A percentile compares a stretch with the other conserved stretches of the same genome.
Evolutionary conservation across 2,113 vertebrate species (phyloP).

Genomic region (Hystrix brachyura): DNA sequence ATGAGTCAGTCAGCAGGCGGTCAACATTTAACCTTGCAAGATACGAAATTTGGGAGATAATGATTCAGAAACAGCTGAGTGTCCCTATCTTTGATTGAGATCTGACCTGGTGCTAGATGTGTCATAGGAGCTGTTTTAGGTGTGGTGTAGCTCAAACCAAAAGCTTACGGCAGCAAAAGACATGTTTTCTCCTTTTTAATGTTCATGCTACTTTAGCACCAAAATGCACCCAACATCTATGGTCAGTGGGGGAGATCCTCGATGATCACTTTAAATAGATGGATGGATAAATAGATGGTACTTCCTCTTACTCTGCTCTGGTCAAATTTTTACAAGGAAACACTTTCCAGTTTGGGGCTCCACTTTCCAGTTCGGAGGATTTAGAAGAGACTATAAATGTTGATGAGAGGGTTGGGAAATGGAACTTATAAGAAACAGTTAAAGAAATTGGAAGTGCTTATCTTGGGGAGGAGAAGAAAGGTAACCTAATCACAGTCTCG

Average conservation of each 20-base stretch:
- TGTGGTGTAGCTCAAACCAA: conserved; percentile 34
- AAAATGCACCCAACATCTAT: background rate
- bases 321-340: conserved; percentile 43
- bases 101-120: background rate
- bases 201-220: conserved; percentile 32
- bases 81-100: conserved; percentile 42
- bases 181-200: conserved; percentile 40
- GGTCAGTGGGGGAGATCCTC: background rate
- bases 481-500: conserved; percentile 49
- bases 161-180: conserved; percentile 43
- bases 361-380: conserved; percentile 47
- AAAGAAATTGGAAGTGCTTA: conserved; percentile 60
- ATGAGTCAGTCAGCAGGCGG: background rate
- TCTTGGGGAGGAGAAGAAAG: conserved; percentile 73
- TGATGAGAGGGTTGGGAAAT: conserved; percentile 67
- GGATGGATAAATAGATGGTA: conserved; percentile 4
- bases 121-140: conserved; percentile 2
- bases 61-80: background rate
- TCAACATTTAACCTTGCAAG: conserved; percentile 4
- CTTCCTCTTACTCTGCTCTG: conserved; percentile 28
- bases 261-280: conserved; percentile 17
- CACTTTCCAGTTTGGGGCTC: background rate
- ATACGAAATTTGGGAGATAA: conserved; percentile 1
- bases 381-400: conserved; percentile 1
- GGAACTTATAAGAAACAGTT: conserved; percentile 45